Conservation (phyloP, 2,113 vertebrate species). For the Numida meleagris region DNA sequence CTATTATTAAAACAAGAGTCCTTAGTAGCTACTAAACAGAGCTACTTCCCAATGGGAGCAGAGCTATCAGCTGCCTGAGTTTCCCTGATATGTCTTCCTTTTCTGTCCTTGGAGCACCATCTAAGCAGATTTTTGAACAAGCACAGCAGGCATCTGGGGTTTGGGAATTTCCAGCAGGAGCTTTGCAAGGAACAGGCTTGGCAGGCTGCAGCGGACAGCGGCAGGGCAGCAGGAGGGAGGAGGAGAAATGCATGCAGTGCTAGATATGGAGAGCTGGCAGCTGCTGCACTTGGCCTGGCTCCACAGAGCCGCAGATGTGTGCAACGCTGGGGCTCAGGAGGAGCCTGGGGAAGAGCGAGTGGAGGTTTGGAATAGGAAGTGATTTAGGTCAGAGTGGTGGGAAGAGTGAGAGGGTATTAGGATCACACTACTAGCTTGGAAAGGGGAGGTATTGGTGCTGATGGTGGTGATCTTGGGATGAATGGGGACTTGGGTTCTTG, state of each 20-base stretch:
- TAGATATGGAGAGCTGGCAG: neutral
- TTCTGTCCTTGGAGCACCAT: slow-evolving; percentile 24
- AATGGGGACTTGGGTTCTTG: rapidly evolving
- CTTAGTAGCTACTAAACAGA: slow-evolving; percentile 36
- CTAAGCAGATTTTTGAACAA: neutral
- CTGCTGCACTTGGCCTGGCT: neutral
- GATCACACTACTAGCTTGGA: neutral
- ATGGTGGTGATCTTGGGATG: neutral
- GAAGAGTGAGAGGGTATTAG: rapidly evolving
- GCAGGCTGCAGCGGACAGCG: neutral
- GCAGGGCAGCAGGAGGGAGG: neutral
- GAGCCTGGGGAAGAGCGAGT: neutral
- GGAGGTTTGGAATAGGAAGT: rapidly evolving
- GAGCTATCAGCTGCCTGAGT: slow-evolving; percentile 19
- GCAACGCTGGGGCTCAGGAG: neutral
- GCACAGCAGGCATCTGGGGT: rapidly evolving
- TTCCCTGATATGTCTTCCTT: slow-evolving; percentile 36
- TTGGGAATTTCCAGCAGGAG: slow-evolving; percentile 22
- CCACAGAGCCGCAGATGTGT: neutral
- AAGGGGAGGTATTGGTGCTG: rapidly evolving
- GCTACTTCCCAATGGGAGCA: neutral
- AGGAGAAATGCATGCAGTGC: rapidly evolving
- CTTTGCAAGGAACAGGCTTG: neutral
- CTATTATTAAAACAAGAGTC: slow-evolving; percentile 56
- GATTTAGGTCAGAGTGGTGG: neutral